Evolutionary conservation across 1,140 invertebrate genomes (phyloP), one percentile per base, ranked within the genome.

Genomic region (Bombus balteatus): DNA sequence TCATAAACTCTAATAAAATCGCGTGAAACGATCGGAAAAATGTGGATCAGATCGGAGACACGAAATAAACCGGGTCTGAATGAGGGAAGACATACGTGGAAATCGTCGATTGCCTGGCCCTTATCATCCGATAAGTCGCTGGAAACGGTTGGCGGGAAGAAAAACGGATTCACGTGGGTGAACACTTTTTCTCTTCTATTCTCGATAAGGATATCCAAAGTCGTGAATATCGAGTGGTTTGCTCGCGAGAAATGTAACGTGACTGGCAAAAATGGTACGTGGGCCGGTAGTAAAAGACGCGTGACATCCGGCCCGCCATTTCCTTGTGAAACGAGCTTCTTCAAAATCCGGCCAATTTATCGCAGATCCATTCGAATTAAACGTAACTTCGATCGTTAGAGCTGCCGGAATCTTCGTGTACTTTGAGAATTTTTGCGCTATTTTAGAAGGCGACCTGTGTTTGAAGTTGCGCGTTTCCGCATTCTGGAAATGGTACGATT

Each of bases 111-210:
- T 78, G 25, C 41, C 62, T 34, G 5, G 9, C 28, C 34, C 82
- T 83, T 83, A 84, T 80, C 76, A 37, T 22, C 22, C 83, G 82
- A 84, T 47, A 71, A 78, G 75, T 71, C 53, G 47, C 28, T 53
- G 43, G 59, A 13, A 53, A 74, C 74, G 81, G 4, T 13, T n/a
- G 10, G 0, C 3, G 13, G 22, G 65, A 62, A 80, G 76, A 84
- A 84, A 84, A 84, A 84, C 76, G 83, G 66, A 72, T 80, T 80
- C 68, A 84, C 83, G 83, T 84, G 83, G 83, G 83, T 80, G 83
- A 80, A 41, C 43, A 59, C 47, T 80, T 59, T 71, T 80, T 34
- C 47, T 37, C 22, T 32, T 25, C 32, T n/a, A 53, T 43, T 84
- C 76, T 34, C 83, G 76, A 84, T 84, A 84, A 80, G 83, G 83